A percentile compares a stretch with the other conserved stretches of the same genome.
These are phyloP conservation scores for Montifringilla adamsi DNA, from an alignment of 2,113 vertebrate genomes.

Conservation along the genomic window DNA sequence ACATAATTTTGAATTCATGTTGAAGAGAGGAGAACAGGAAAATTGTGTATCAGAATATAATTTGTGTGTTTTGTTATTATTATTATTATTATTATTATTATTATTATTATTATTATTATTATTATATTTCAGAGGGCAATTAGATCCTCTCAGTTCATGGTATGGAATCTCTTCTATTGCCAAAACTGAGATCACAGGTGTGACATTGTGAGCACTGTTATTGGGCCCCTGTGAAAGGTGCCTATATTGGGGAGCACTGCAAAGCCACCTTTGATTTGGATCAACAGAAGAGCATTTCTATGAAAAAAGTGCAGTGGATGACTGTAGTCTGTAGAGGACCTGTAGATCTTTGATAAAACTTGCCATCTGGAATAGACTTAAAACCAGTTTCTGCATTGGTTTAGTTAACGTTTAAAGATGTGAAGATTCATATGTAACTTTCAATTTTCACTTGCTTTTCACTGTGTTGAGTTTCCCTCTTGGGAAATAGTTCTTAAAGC, in stretches of 20 bases:
- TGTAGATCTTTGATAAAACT: background rate
- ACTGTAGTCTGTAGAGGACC: background rate
- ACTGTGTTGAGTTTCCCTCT: background rate
- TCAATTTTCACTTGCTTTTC: constrained; percentile 7
- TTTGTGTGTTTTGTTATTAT: background rate
- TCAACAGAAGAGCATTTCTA: background rate
- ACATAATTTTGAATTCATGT: background rate
- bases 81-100: background rate
- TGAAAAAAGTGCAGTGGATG: background rate
- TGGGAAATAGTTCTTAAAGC: background rate
- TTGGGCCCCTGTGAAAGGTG: background rate
- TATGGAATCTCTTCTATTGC: background rate
- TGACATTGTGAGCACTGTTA: background rate
- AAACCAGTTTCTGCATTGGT: background rate
- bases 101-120: background rate
- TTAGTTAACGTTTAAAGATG: background rate
- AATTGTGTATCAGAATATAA: background rate
- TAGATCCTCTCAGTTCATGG: background rate
- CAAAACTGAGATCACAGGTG: background rate
- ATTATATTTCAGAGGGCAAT: background rate
- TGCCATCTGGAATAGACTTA: background rate
- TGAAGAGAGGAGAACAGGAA: background rate
- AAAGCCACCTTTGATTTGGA: background rate
- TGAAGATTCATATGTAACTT: background rate
- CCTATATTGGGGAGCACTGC: background rate